Evolutionary conservation across 2,113 vertebrate species (phyloP).

Genomic region (Siphamia tubifer): DNA sequence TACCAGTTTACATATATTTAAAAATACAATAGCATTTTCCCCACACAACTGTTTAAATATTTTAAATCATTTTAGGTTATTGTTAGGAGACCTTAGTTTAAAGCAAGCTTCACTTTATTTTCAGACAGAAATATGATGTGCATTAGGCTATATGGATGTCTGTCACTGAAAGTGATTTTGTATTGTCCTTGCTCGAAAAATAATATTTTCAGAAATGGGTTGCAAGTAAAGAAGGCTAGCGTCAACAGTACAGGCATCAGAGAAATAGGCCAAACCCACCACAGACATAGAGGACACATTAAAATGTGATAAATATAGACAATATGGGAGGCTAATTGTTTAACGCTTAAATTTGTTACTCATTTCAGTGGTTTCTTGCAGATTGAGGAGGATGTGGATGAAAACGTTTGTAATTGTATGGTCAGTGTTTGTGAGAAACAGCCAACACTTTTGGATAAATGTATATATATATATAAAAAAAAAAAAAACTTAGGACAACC

Average conservation of each 20-base stretch:
- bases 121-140: constrained; percentile 23
- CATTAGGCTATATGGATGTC: constrained; percentile 18
- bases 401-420: no score
- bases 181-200: constrained; percentile 32
- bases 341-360: no score
- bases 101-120: constrained; percentile 18
- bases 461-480: neutral
- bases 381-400: no score
- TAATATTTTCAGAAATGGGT: constrained; percentile 12
- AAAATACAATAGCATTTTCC: constrained; percentile 50
- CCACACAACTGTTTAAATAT: constrained; percentile 6
- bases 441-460: neutral
- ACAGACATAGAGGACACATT: neutral
- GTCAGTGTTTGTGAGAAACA: neutral
- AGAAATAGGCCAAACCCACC: constrained; percentile 8
- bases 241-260: constrained; percentile 36
- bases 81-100: constrained; percentile 11
- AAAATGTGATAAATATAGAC: neutral
- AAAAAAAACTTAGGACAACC: neutral
- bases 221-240: constrained; percentile 1
- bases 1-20: constrained; percentile 62
- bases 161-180: neutral
- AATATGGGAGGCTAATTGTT: neutral
- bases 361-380: no score
- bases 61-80: neutral